These are phyloP conservation scores for Incurvaria masculella DNA, from an alignment of 2,888 invertebrate species.

Conservation along the genomic window DNA sequence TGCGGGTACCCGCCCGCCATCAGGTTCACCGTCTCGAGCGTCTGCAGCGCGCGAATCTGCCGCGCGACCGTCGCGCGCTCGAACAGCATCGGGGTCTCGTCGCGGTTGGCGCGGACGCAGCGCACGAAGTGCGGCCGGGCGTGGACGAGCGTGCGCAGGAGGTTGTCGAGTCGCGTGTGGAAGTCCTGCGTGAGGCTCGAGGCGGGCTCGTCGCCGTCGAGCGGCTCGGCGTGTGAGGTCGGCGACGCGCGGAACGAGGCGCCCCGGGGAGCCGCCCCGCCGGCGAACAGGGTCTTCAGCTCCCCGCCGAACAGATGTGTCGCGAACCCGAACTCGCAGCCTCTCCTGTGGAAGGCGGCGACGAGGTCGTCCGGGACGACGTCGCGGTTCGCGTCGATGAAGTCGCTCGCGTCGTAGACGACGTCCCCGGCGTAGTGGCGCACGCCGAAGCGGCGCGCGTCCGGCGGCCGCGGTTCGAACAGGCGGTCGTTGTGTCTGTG, in stretches of 20 bases:
- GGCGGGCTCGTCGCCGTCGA: constrained; percentile 81
- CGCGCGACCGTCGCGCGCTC: constrained; percentile 81
- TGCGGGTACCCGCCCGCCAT: constrained; percentile 96
- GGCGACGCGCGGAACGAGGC: constrained; percentile 87
- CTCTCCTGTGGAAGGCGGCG: constrained; percentile 87
- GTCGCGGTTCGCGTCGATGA: constrained; percentile 89
- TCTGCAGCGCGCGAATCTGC: constrained; percentile 86
- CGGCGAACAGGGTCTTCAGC: constrained; percentile 77
- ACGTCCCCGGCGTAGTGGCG: constrained; percentile 86
- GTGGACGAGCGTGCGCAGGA: constrained; percentile 87
- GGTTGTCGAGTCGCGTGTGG: constrained; percentile 89
- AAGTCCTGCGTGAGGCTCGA: constrained; percentile 94
- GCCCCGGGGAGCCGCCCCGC: constrained; percentile 69
- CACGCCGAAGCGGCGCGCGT: constrained; percentile 82
- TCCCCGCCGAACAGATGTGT: constrained; percentile 94
- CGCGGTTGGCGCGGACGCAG: constrained; percentile 84
- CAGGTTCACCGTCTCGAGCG: constrained; percentile 91
- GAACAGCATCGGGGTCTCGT: constrained; percentile 78
- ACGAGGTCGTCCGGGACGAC: constrained; percentile 90
- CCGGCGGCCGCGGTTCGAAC: constrained; percentile 74
- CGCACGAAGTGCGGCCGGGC: constrained; percentile 93
- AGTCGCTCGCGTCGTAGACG: constrained; percentile 85
- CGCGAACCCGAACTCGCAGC: constrained; percentile 95
- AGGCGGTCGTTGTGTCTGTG: constrained; percentile 80
- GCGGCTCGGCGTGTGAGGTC: constrained; percentile 78